Evolutionary conservation across 2,888 invertebrate genomes (phyloP).

Genomic region (Brachyptera risi): DNA sequence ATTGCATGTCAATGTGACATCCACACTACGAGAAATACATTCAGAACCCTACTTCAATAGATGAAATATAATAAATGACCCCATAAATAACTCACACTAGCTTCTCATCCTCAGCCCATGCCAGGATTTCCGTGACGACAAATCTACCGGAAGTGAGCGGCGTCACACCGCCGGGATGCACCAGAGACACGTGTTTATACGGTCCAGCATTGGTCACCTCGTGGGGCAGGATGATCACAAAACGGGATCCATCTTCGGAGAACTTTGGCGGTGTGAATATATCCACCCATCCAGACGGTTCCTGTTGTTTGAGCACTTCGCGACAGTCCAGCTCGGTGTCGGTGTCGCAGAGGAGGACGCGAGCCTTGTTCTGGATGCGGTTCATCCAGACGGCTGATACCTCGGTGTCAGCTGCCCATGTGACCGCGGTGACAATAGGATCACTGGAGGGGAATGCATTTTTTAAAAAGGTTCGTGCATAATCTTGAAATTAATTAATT

Average conservation of each 20-base stretch:
- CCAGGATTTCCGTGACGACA: conserved; percentile 67
- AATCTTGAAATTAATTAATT: no score
- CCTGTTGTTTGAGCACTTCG: conserved; percentile 34
- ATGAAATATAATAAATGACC: no score
- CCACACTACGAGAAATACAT: no score
- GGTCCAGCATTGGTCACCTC: conserved; percentile 47
- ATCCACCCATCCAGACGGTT: conserved; percentile 72
- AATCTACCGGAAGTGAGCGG: conserved; percentile 60
- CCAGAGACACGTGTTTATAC: conserved; percentile 37
- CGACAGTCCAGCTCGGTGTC: conserved; percentile 33
- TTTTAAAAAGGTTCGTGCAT: no score
- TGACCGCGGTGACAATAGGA: conserved; percentile 50
- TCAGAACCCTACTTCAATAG: no score
- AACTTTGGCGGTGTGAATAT: conserved; percentile 66
- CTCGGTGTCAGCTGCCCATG: conserved; percentile 66
- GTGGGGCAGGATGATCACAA: conserved; percentile 71
- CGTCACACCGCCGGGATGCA: conserved; percentile 53
- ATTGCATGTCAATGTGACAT: no score
- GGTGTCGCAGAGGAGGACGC: conserved; percentile 59
- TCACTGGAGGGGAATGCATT: conserved; percentile 22
- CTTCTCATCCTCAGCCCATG: conserved; percentile 64
- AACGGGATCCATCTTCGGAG: conserved; percentile 60
- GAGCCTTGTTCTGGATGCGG: conserved; percentile 74
- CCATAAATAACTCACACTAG: conserved; percentile 57
- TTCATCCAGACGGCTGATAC: conserved; percentile 85